These are phyloP conservation scores for Meandrina meandrites DNA, from an alignment of 92 coral and sea anemone genomes.

Conservation along the genomic window DNA sequence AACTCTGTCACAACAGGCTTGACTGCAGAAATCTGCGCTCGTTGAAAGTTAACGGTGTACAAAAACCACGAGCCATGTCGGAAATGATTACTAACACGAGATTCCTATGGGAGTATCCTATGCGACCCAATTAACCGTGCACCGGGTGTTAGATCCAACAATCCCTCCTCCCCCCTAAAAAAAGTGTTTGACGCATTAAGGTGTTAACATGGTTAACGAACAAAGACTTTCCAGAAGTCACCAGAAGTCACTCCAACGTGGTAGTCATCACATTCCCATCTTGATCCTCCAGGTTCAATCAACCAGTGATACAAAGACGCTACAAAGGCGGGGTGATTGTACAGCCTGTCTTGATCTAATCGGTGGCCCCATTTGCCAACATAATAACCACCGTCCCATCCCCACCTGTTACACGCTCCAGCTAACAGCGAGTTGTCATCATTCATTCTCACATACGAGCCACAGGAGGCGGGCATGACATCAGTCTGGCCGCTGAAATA, in stretches of 20 bases:
- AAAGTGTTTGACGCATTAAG: too few relatives aligned
- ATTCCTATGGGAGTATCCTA: too few relatives aligned
- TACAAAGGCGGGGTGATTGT: slow-evolving; percentile 40
- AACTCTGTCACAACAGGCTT: too few relatives aligned
- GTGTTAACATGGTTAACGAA: slow-evolving; percentile 30
- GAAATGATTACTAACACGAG: too few relatives aligned
- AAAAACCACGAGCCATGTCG: too few relatives aligned
- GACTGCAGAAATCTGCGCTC: too few relatives aligned
- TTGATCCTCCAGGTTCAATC: not conserved
- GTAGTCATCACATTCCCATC: slow-evolving; percentile 62
- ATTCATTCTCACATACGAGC: slow-evolving; percentile 20
- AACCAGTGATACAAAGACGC: slow-evolving; percentile 8
- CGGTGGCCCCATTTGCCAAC: slow-evolving; percentile 5
- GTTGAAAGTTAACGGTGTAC: too few relatives aligned
- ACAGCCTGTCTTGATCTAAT: slow-evolving; percentile 8
- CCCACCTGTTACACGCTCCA: slow-evolving; percentile 20
- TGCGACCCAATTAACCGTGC: too few relatives aligned
- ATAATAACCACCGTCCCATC: not conserved
- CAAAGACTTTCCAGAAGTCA: slow-evolving; percentile 43
- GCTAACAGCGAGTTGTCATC: slow-evolving; percentile 33
- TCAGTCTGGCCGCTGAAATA: slow-evolving; percentile 22
- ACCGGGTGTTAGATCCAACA: too few relatives aligned
- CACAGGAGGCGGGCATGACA: slow-evolving; percentile 22
- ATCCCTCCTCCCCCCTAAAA: too few relatives aligned
- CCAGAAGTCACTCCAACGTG: slow-evolving; percentile 6